Base-by-base conservation (phyloP, 1,140 invertebrate genomes). In the Drosophila quadrilineata region DNA sequence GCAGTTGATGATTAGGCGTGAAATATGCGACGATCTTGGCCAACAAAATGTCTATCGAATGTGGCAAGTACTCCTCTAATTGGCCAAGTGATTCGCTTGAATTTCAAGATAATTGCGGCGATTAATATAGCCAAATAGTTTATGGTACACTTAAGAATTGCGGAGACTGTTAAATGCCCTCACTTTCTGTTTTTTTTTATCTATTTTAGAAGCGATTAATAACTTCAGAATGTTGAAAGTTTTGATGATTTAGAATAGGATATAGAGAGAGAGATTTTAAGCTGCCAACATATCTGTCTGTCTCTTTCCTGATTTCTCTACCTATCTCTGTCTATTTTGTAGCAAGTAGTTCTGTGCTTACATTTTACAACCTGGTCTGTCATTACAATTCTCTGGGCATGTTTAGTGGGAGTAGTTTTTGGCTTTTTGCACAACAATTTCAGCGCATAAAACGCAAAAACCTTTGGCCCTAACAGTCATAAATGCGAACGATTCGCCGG, bases 381-480 rank as follows among this genome's bases (percentile, higher is more conserved):
- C 46, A 66, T 52, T 66, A 60, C 45, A 17, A 60, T 46, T 60
- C 46, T 45, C 28, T 36, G 28, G 60, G 14, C 41, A 57, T 64
- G 52, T n/a, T n/a, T n/a, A n/a, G n/a, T n/a, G n/a, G n/a, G n/a
- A n/a, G n/a, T 58, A 46, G 62, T 65, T 65, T 49, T n/a, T n/a
- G n/a, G 62, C 54, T 35, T 65, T 65, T 59, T 35, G 62, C 54
- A 59, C 54, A 65, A 65, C 62, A 65, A 65, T 65, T 66, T 59
- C 22, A 59, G 56, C 36, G 9, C 35, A 50, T 75, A 75, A 71
- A 71, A 71, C 53, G 60, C 66, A 38, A 60, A 68, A 71, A 76
- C 73, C 73, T 76, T 76, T 76, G 73, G 67, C 73, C 73, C 60
- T 66, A 75, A 56, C 67, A 71, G 67, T 62, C 73, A 71, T 76